phyloP scores from a whole-genome alignment of 2,797 vertebrate species.

The Pagetopsis macropterus region DNA sequence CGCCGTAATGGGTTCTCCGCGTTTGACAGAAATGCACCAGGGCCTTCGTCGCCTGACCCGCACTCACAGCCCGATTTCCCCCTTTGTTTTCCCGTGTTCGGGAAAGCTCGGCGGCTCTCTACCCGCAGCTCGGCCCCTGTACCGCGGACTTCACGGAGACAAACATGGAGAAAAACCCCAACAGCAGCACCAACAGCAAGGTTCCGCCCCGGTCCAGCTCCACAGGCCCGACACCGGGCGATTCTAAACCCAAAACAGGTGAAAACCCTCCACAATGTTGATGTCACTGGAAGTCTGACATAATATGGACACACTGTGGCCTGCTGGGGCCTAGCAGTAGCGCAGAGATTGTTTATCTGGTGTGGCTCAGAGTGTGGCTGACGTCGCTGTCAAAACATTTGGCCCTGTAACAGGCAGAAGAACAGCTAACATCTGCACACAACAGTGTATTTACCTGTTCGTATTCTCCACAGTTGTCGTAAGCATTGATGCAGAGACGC shows the following conservation, averaged over 20 bases:
- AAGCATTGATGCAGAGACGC: neutral
- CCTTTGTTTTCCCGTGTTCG: slow-evolving; percentile 69
- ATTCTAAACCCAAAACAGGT: slow-evolving; percentile 97
- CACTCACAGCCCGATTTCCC: slow-evolving; percentile 81
- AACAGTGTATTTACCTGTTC: too few relatives aligned
- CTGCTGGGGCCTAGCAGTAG: slow-evolving; percentile 67
- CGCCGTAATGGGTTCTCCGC: slow-evolving; percentile 95
- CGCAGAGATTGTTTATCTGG: slow-evolving; percentile 64
- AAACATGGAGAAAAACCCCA: slow-evolving; percentile 87
- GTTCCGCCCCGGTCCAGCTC: slow-evolving; percentile 92
- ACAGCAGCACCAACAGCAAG: slow-evolving; percentile 87
- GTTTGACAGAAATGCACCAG: slow-evolving; percentile 93
- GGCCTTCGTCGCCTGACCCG: slow-evolving; percentile 89
- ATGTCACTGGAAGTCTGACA: neutral
- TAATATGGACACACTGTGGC: slow-evolving; percentile 8
- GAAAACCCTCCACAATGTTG: neutral
- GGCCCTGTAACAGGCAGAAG: neutral
- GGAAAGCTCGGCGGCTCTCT: slow-evolving; percentile 83
- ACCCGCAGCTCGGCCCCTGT: slow-evolving; percentile 86
- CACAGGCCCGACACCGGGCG: slow-evolving; percentile 87
- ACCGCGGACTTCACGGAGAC: slow-evolving; percentile 67
- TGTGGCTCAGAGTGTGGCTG: slow-evolving; percentile 28
- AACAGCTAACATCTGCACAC: neutral
- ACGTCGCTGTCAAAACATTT: slow-evolving; percentile 65
- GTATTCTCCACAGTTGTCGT: neutral